Base-by-base conservation (phyloP, 2,888 invertebrate genomes). In the Mythimna albipuncta region DNA sequence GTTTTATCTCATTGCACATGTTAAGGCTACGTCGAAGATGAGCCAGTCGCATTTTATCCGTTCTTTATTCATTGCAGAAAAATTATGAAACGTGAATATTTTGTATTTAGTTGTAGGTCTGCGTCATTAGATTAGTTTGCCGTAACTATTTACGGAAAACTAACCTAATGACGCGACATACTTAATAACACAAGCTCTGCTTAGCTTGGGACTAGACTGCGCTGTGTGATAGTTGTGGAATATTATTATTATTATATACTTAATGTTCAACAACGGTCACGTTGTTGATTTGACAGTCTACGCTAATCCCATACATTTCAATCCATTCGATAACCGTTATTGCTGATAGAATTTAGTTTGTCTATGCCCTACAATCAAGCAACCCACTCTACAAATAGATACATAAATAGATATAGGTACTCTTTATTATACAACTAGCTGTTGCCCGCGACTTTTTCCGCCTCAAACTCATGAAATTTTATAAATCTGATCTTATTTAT, bases 1-100 rank as follows among this genome's bases (percentile, higher is more conserved):
- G 19, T 19, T 67, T 57, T 75, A 62, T 61, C 7, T 62, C 11
- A 44, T 64, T 62, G n/a, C 26, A 66, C 26, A 77, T 62, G 41
- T 58, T 47, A 58, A 52, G 21, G 44, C 57, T 58, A 19, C 52
- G 47, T 63, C 9, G 19, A 54, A 26, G 57, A 41, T 54, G n/a
- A 21, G 19, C 21, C 26, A 16, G 16, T 52, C 11, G n/a, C 13
- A 26, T 61, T 69, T 54, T 44, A 59, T 75, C 19, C 1, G n/a
- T 54, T 21, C 16, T 9, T 26, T 21, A 19, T 11, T n/a, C 1
- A 35, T 54, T 52, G 4, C 32, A 52, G 32, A 21, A n/a, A 32
- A 59, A 11, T 72, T 11, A 4, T 52, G 11, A 13, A 44, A 16
- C 2, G 11, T 16, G 3, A 26, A 4, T 26, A 7, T 58, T 2